Evolutionary conservation across 2,888 invertebrate species (phyloP), one percentile per base, ranked within the genome.

Genomic region (Leptinotarsa rubiginosa): DNA sequence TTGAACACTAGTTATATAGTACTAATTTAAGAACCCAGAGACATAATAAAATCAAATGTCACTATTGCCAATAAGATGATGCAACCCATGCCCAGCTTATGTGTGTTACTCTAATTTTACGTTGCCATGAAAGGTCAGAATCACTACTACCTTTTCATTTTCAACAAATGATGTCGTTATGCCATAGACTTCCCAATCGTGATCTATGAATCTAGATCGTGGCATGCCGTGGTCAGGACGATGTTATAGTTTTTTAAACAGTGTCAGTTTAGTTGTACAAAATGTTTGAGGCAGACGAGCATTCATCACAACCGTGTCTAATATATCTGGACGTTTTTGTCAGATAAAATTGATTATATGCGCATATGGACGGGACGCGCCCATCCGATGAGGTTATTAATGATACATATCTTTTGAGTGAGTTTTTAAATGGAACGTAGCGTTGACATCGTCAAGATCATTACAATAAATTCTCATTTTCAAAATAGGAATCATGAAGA

Each of bases 141-240:
- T 56, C 69, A 41, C 47, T 47, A 59, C 49, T 69, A 56, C 56
- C 69, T 69, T 47, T 41, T 69, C 56, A 20, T 22, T 69, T 56
- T 47, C 56, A 69, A 69, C 69, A 69, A 69, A 69, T 69, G 69
- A 69, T 47, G 56, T 56, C 47, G 69, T 69, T 69, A 69, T 56
- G 59, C 56, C 69, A 69, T 56, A 69, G 31, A 54, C 56, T 56
- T 25, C 18, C 41, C 52, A 68, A 56, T 75, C 76, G 76, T 76
- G 76, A 76, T 76, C 72, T 64, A 71, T 68, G 70, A 76, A 76
- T 69, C 67, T 74, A 74, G 74, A 76, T 76, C 74, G 69, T 49
- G 72, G 72, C 66, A 74, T 74, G 76, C 76, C 52, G 76, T 64
- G 66, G 68, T 75, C 70, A 47, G 52, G 73, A 12, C 75, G 69